phyloP scores from a whole-genome alignment of 2,113 vertebrate species.

The Mystacornis crossleyi region DNA sequence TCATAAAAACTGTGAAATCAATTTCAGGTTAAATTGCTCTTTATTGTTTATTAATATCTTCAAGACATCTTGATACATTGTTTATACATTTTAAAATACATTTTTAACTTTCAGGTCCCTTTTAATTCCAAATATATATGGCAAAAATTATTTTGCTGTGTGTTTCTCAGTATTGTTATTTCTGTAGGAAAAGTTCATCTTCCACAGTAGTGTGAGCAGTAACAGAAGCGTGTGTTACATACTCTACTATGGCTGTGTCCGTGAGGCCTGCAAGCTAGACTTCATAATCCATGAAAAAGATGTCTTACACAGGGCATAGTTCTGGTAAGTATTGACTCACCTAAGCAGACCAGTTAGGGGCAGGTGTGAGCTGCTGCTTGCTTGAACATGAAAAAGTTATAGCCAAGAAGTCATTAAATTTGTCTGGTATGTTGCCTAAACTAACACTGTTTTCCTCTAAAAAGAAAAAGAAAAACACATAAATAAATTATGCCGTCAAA shows the following conservation, averaged over 20 bases:
- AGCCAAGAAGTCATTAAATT: neutral
- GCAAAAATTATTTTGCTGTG: rapidly evolving
- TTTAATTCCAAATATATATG: neutral
- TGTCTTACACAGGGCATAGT: neutral
- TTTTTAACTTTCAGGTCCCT: neutral
- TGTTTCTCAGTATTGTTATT: neutral
- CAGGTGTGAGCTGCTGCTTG: neutral
- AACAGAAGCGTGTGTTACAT: neutral
- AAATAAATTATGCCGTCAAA: neutral
- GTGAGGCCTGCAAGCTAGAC: neutral
- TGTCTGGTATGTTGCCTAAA: neutral
- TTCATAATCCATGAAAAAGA: neutral
- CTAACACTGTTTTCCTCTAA: neutral
- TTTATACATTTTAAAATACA: neutral
- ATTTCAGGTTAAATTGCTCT: neutral
- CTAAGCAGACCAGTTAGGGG: neutral
- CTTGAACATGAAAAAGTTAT: neutral
- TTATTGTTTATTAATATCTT: neutral
- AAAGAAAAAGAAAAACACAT: neutral
- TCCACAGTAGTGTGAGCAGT: neutral
- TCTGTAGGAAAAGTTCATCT: neutral
- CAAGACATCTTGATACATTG: neutral
- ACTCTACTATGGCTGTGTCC: neutral
- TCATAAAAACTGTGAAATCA: neutral
- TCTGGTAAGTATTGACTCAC: neutral